These are phyloP conservation scores for Pipistrellus pipistrellus DNA, from an alignment of 2,797 vertebrate genomes.

Conservation along the genomic window DNA sequence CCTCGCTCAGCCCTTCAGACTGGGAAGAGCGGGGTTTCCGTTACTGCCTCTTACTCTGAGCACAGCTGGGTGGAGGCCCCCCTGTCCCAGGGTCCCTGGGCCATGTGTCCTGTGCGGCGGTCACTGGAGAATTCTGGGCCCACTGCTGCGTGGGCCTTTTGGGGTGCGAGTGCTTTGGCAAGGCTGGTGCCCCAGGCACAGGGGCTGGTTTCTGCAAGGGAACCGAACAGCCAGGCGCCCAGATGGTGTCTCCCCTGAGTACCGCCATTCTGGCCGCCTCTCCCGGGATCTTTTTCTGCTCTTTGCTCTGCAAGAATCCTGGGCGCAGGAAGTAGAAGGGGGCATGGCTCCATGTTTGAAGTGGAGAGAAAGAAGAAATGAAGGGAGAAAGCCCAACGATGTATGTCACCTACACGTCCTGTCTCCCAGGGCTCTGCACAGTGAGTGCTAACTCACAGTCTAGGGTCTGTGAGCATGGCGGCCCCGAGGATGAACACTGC, in stretches of 20 bases:
- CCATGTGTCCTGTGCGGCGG: not conserved
- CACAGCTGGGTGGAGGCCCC: not conserved
- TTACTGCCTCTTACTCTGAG: not conserved
- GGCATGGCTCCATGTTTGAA: not conserved
- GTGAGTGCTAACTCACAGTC: not conserved
- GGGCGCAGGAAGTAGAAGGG: not conserved
- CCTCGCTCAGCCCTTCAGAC: not conserved
- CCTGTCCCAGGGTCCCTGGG: not conserved
- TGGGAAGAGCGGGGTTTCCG: too few relatives aligned
- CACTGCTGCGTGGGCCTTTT: not conserved
- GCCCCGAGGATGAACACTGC: not conserved
- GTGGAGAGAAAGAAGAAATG: not conserved
- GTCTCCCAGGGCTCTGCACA: accelerated
- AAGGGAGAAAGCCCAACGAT: accelerated
- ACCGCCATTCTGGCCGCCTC: not conserved
- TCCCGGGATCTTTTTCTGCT: not conserved
- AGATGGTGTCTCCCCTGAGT: not conserved
- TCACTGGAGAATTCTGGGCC: not conserved
- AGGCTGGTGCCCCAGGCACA: too few relatives aligned
- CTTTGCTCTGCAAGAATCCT: not conserved
- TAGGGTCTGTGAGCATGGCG: not conserved
- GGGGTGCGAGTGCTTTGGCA: not conserved
- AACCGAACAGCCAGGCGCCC: not conserved
- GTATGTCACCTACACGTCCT: accelerated
- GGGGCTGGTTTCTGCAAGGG: not conserved